Percentiles rank a stretch among this genome's conserved stretches.
phyloP scores from a whole-genome alignment of 2,888 invertebrate species.

The Bombyx huttoni region DNA sequence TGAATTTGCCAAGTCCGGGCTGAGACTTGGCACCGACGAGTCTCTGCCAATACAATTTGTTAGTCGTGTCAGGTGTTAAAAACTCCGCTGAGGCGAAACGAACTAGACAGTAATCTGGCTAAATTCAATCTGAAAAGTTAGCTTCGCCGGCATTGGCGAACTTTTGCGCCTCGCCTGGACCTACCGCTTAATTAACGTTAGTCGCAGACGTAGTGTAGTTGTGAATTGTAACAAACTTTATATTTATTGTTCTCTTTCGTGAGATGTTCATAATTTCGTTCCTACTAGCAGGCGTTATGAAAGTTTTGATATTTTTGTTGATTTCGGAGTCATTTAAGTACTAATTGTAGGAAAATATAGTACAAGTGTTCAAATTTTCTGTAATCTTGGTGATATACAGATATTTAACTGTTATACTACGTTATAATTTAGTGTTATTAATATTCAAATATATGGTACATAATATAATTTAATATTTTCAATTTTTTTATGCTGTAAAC shows the following conservation, averaged over 20 bases:
- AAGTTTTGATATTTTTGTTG: background rate
- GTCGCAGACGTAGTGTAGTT: conserved; percentile 1
- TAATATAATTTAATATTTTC: too few relatives aligned
- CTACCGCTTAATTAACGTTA: conserved; percentile 22
- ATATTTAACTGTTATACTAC: too few relatives aligned
- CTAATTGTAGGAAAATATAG: background rate
- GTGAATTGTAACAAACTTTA: conserved; percentile 3
- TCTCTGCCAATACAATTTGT: conserved; percentile 45
- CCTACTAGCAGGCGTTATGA: background rate
- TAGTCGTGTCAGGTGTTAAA: conserved; percentile 62
- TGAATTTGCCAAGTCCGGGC: background rate
- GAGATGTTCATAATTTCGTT: background rate
- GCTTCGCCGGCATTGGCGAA: conserved; percentile 19
- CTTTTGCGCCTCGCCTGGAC: conserved; percentile 28
- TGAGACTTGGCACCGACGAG: conserved; percentile 20
- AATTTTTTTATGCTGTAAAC: too few relatives aligned
- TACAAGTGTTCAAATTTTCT: too few relatives aligned
- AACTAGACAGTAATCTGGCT: conserved; percentile 42
- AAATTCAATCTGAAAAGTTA: conserved; percentile 51
- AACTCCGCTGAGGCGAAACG: conserved; percentile 36
- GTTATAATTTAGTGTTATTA: too few relatives aligned
- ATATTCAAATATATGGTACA: too few relatives aligned
- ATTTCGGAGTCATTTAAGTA: background rate
- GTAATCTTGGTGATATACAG: too few relatives aligned
- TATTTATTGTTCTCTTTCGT: background rate